Evolutionary conservation across 2,113 vertebrate genomes (phyloP).

Genomic region (Pterocles orientalis): DNA sequence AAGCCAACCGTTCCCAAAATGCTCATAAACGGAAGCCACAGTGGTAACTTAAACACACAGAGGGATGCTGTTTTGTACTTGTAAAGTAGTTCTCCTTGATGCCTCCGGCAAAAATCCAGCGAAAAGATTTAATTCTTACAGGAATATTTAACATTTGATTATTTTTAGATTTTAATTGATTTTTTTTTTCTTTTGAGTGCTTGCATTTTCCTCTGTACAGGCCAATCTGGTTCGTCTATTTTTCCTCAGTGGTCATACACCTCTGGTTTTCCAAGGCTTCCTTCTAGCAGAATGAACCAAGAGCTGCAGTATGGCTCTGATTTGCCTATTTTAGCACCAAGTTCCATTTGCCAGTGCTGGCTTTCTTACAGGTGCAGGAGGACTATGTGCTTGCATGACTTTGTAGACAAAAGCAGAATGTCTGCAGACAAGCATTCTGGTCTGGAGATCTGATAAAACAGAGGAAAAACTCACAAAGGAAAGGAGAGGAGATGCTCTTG

Average conservation of each 20-base stretch:
- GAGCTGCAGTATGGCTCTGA: neutral
- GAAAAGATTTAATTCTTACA: neutral
- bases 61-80: neutral
- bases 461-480: neutral
- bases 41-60: neutral
- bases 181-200: neutral
- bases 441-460: neutral
- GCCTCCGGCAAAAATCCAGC: neutral
- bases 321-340: neutral
- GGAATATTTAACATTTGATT: neutral
- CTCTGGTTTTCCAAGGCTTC: neutral
- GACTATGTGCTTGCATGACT: neutral
- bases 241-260: neutral
- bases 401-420: neutral
- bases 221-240: neutral
- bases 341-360: neutral
- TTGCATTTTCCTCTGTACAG: neutral
- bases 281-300: neutral
- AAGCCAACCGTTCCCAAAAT: neutral
- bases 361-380: neutral
- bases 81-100: neutral
- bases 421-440: neutral
- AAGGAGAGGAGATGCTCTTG: neutral
- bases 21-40: neutral
- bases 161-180: neutral